Evolutionary conservation across 2,888 invertebrate genomes (phyloP).

Genomic region (Ditylenchus weischeri): DNA sequence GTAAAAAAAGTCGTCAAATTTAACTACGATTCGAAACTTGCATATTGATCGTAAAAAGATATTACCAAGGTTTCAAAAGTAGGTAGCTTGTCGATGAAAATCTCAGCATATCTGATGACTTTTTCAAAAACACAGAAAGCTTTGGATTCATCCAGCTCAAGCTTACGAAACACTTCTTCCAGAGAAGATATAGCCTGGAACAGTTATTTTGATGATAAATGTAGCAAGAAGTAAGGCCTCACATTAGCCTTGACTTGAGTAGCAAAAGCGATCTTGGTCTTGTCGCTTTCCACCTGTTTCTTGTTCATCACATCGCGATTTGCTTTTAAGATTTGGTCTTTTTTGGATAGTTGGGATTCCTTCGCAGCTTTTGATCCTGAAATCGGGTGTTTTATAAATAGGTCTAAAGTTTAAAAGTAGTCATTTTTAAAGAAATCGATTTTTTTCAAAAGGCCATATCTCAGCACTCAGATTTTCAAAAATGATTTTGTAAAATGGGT

Average conservation of each 20-base stretch:
- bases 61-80: constrained; percentile 9
- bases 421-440: too few species aligned
- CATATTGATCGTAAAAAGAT: too few species aligned
- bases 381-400: background rate
- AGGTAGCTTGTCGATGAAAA: constrained; percentile 28
- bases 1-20: too few species aligned
- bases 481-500: too few species aligned
- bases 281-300: constrained; percentile 50
- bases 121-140: constrained; percentile 50
- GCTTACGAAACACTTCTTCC: constrained; percentile 42
- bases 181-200: constrained; percentile 42
- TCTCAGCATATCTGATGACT: constrained; percentile 36
- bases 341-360: constrained; percentile 45
- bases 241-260: constrained; percentile 46
- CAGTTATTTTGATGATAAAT: background rate
- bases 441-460: too few species aligned
- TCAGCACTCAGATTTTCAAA: too few species aligned
- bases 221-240: background rate
- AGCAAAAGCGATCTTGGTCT: constrained; percentile 49
- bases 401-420: background rate
- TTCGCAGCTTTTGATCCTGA: constrained; percentile 23
- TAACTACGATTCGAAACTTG: too few species aligned
- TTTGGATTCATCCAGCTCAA: constrained; percentile 53
- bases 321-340: constrained; percentile 51
- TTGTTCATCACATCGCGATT: constrained; percentile 41